These are phyloP conservation scores for Oxyura jamaicensis DNA, from an alignment of 2,113 vertebrate species.

Conservation along the genomic window DNA sequence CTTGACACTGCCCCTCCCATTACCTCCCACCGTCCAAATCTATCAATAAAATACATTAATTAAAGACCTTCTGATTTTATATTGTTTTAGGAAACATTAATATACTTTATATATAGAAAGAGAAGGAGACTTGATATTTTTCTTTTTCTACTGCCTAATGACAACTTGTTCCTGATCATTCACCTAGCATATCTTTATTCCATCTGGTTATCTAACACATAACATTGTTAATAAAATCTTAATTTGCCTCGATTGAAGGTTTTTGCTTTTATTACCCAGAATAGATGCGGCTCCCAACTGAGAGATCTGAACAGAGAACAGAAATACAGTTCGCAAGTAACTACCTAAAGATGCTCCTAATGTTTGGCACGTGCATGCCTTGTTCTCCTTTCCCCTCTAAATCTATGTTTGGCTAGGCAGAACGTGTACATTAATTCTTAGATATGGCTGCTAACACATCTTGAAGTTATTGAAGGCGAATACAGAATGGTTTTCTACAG, in stretches of 20 bases:
- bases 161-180: background rate
- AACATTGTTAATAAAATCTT: background rate
- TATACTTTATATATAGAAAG: background rate
- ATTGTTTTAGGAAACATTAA: background rate
- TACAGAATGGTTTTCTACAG: background rate
- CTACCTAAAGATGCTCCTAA: background rate
- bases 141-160: background rate
- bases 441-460: background rate
- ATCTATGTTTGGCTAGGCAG: background rate
- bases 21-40: background rate
- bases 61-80: background rate
- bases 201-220: background rate
- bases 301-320: background rate
- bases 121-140: background rate
- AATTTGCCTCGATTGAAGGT: background rate
- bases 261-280: background rate
- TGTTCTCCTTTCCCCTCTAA: background rate
- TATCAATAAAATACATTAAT: background rate
- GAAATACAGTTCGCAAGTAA: background rate
- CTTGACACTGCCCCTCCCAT: background rate
- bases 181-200: background rate
- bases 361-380: background rate
- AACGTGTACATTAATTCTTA: background rate
- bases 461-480: background rate
- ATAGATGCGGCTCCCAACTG: background rate